Percentiles rank a stretch among this genome's conserved stretches.
These are phyloP conservation scores for Acleris sparsana DNA, from an alignment of 2,888 invertebrate genomes.

Conservation along the genomic window DNA sequence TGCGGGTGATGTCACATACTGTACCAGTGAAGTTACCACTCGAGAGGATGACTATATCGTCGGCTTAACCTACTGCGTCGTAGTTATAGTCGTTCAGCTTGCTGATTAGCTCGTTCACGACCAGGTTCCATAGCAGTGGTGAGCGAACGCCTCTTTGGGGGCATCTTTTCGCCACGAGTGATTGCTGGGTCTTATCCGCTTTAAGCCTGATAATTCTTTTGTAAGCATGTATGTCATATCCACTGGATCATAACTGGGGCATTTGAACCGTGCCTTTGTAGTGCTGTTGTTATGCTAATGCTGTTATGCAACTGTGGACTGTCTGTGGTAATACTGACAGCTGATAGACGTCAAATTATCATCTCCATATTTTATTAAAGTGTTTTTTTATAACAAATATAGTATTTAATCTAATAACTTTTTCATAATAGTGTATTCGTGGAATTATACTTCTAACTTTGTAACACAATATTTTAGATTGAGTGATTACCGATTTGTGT, in stretches of 20 bases:
- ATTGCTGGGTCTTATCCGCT: not conserved
- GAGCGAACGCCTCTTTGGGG: constrained; percentile 1
- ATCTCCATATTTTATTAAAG: too few relatives aligned
- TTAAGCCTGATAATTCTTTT: not conserved
- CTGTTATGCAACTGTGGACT: too few relatives aligned
- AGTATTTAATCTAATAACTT: too few relatives aligned
- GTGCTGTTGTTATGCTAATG: constrained; percentile 3
- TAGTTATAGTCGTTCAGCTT: not conserved
- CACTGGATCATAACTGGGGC: not conserved
- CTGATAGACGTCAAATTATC: too few relatives aligned
- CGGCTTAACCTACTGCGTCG: not conserved
- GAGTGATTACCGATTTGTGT: too few relatives aligned
- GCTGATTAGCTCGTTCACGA: not conserved
- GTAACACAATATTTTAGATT: too few relatives aligned
- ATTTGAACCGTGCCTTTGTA: not conserved
- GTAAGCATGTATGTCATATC: not conserved
- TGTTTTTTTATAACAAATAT: too few relatives aligned
- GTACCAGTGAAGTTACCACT: not conserved
- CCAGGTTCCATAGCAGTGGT: constrained; percentile 8
- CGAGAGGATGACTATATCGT: not conserved
- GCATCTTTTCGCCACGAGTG: not conserved
- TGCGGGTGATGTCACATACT: not conserved
- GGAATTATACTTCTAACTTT: too few relatives aligned
- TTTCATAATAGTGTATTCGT: too few relatives aligned
- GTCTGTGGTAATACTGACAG: too few relatives aligned